These are phyloP conservation scores for Rhincodon typus DNA, from an alignment of 2,797 vertebrate genomes.

Conservation along the genomic window DNA sequence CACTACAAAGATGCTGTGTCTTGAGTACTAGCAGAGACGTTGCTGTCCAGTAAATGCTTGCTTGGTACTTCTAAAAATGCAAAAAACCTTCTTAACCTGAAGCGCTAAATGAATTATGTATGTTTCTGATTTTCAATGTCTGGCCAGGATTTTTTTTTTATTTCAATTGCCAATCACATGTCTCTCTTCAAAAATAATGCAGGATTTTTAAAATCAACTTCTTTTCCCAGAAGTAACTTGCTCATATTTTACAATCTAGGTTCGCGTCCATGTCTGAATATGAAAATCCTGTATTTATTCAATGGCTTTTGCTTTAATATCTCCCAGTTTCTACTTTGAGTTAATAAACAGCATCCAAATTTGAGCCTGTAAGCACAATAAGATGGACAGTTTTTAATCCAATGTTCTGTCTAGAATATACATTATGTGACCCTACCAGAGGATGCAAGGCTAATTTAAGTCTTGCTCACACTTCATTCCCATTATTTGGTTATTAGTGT, in stretches of 20 bases:
- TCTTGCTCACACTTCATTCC: neutral
- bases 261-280: neutral
- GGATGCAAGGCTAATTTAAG: neutral
- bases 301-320: neutral
- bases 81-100: neutral
- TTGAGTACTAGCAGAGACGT: neutral
- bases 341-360: neutral
- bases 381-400: neutral
- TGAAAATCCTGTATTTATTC: neutral
- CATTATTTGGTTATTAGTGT: neutral
- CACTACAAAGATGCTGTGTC: neutral
- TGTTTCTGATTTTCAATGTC: too few species aligned
- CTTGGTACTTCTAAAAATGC: neutral
- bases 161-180: too few species aligned
- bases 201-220: neutral
- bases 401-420: neutral
- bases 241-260: neutral
- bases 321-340: neutral
- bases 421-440: neutral
- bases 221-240: neutral
- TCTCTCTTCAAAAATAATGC: too few species aligned
- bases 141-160: too few species aligned
- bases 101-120: too few species aligned
- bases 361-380: neutral
- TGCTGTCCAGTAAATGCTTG: neutral